Conservation (phyloP, 2,888 invertebrate genomes). For the Rotaria sp. region DNA sequence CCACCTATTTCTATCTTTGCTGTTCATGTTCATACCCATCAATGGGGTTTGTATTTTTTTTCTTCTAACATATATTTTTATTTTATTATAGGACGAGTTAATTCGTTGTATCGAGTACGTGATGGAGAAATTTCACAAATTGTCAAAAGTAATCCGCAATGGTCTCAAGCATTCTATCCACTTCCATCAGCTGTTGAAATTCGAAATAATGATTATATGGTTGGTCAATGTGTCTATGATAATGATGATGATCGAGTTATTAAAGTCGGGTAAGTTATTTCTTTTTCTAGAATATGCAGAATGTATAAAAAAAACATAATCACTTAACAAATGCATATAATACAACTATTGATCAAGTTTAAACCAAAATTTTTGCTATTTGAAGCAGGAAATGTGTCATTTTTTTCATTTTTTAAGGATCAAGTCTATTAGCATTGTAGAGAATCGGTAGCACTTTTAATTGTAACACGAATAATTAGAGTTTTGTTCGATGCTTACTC, state of each 20-base stretch:
- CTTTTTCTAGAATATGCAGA: not conserved
- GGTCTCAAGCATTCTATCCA: conserved; percentile 58
- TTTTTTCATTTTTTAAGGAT: too few relatives aligned
- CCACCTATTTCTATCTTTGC: conserved; percentile 37
- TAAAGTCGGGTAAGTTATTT: not conserved
- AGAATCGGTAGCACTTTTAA: too few relatives aligned
- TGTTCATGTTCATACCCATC: conserved; percentile 35
- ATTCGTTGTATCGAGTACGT: conserved; percentile 36
- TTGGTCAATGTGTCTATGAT: conserved; percentile 37
- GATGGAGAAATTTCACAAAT: conserved; percentile 49
- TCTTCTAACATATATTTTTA: not conserved
- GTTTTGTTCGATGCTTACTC: too few relatives aligned
- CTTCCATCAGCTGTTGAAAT: conserved; percentile 4
- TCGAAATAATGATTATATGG: conserved; percentile 31
- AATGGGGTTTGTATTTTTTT: not conserved
- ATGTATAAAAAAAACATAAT: too few relatives aligned
- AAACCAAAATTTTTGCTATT: too few relatives aligned
- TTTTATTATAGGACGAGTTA: conserved; percentile 1
- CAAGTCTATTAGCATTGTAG: too few relatives aligned
- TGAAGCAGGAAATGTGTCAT: too few relatives aligned
- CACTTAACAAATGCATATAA: too few relatives aligned
- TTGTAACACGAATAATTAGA: too few relatives aligned
- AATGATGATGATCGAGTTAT: conserved; percentile 32
- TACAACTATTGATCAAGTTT: too few relatives aligned
- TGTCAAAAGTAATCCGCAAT: conserved; percentile 62